Percentiles rank a stretch among this genome's conserved stretches.
These are phyloP conservation scores for Malurus melanocephalus DNA, from an alignment of 2,113 vertebrate species.

Conservation along the genomic window DNA sequence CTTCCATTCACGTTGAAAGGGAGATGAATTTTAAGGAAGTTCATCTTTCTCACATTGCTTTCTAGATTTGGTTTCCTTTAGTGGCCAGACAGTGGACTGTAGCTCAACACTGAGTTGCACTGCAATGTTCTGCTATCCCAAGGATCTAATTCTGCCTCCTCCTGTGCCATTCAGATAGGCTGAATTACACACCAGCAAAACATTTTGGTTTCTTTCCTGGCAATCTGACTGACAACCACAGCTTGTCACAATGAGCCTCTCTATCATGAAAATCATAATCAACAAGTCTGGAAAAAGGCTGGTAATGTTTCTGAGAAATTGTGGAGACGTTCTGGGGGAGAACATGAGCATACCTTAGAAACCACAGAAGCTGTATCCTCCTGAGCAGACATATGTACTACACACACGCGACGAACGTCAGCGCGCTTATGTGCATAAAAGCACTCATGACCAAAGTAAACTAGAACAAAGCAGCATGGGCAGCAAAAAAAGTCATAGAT, in stretches of 20 bases:
- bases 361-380: constrained; percentile 31
- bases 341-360: not conserved
- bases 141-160: not conserved
- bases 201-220: constrained; percentile 15
- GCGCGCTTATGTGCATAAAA: constrained; percentile 4
- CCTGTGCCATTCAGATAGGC: not conserved
- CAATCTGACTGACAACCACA: constrained; percentile 65
- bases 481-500: constrained; percentile 29
- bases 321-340: not conserved
- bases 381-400: constrained; percentile 46
- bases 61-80: constrained; percentile 39
- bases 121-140: not conserved
- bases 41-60: constrained; percentile 40
- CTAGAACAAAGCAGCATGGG: constrained; percentile 52
- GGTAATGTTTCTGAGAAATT: not conserved
- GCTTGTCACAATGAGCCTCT: constrained; percentile 18
- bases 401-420: not conserved
- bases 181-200: not conserved
- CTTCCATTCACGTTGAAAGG: constrained; percentile 1
- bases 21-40: not conserved
- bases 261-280: not conserved
- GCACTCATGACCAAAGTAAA: constrained; percentile 44
- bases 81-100: constrained; percentile 20
- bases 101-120: not conserved
- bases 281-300: constrained; percentile 10